Evolutionary conservation across 2,797 vertebrate species (phyloP).

Genomic region (Oreortyx pictus): DNA sequence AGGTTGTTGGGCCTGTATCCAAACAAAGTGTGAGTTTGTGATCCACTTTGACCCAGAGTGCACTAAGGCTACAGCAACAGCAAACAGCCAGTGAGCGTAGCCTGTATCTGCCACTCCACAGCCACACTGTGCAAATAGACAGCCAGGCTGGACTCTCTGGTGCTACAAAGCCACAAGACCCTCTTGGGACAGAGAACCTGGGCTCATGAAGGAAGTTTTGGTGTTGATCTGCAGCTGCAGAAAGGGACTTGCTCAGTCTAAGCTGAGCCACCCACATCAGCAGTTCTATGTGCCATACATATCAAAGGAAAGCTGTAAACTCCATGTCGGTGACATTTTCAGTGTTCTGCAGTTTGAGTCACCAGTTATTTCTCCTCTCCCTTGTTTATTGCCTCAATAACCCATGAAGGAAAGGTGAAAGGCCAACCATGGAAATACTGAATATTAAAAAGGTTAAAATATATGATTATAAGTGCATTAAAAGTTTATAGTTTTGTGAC

Average conservation of each 20-base stretch:
- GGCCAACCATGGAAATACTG: constrained; percentile 21
- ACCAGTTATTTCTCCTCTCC: not conserved
- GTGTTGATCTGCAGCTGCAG: not conserved
- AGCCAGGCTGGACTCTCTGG: not conserved
- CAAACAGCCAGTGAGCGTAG: too few species aligned
- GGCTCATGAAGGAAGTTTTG: not conserved
- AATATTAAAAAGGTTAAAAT: constrained; percentile 56
- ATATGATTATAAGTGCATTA: not conserved
- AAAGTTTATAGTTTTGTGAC: constrained; percentile 9
- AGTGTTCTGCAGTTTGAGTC: not conserved
- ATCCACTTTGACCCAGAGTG: not conserved
- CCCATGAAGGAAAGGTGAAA: constrained; percentile 27
- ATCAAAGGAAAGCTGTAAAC: not conserved
- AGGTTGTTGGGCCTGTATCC: not conserved
- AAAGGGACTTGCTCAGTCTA: not conserved
- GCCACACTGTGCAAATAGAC: not conserved
- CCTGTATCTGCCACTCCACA: not conserved
- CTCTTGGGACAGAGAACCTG: not conserved
- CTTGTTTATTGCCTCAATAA: constrained; percentile 41
- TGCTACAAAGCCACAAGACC: fast-evolving
- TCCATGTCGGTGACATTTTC: constrained; percentile 21
- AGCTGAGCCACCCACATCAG: not conserved
- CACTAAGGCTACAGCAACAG: fast-evolving
- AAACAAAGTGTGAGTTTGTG: not conserved
- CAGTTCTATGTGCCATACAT: not conserved